Conservation (phyloP, 2,888 invertebrate genomes). For the Aporophyla lueneburgensis region DNA sequence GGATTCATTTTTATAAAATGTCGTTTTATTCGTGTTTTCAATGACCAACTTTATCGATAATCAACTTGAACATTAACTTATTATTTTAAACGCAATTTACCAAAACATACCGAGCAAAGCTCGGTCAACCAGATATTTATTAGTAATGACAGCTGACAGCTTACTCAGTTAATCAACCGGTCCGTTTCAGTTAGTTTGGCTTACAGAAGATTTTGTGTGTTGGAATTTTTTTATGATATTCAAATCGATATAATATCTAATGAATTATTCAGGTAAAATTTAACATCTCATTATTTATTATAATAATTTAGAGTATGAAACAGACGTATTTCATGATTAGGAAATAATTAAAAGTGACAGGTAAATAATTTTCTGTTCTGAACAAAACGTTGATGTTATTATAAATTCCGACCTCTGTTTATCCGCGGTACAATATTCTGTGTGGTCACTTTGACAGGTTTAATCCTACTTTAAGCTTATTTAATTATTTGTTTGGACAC, state of each 20-base stretch:
- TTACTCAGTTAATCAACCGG: too few relatives aligned
- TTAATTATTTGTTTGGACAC: conserved; percentile 23
- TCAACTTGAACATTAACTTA: too few relatives aligned
- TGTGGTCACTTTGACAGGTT: conserved; percentile 18
- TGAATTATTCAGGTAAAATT: conserved; percentile 5
- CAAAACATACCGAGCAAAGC: too few relatives aligned
- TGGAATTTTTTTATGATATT: too few relatives aligned
- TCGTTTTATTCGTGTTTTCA: too few relatives aligned
- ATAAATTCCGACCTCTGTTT: conserved; percentile 11
- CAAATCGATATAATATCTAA: not conserved
- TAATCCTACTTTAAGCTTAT: conserved; percentile 24
- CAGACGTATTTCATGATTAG: conserved; percentile 1
- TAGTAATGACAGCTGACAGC: too few relatives aligned
- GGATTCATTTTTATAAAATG: too few relatives aligned
- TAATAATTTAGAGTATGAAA: not conserved
- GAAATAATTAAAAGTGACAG: conserved; percentile 11
- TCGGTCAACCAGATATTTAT: too few relatives aligned
- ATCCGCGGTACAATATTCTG: not conserved
- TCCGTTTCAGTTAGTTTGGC: too few relatives aligned
- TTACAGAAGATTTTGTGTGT: too few relatives aligned
- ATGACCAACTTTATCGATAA: too few relatives aligned
- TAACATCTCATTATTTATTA: not conserved
- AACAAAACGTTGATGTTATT: not conserved
- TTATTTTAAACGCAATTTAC: too few relatives aligned
- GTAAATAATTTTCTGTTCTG: not conserved